phyloP scores from a whole-genome alignment of 2,888 invertebrate species.

The Oasisia sp. region DNA sequence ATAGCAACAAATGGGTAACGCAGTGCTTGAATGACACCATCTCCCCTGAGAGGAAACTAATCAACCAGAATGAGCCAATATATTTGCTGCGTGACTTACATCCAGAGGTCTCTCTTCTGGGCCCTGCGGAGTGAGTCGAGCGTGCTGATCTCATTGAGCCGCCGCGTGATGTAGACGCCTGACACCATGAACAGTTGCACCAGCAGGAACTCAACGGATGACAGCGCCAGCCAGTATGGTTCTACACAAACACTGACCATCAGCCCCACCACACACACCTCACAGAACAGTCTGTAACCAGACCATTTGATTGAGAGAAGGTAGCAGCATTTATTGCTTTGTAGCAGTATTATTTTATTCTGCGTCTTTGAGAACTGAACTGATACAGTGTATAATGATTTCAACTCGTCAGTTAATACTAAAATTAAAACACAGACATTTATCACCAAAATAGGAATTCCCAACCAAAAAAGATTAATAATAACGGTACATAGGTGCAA shows the following conservation, averaged over 20 bases:
- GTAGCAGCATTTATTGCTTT: not conserved
- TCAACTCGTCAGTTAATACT: no score
- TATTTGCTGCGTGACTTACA: slow-evolving; percentile 48
- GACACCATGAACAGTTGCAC: slow-evolving; percentile 69
- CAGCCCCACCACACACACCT: not conserved
- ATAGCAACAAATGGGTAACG: not conserved
- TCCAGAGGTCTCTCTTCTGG: slow-evolving; percentile 69
- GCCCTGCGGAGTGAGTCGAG: slow-evolving; percentile 65
- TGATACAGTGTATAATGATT: no score
- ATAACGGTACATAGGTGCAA: no score
- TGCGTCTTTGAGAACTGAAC: no score
- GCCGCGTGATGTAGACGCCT: slow-evolving; percentile 67
- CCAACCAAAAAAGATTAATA: no score
- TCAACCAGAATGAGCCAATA: not conserved
- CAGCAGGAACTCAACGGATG: slow-evolving; percentile 68
- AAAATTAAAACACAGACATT: no score
- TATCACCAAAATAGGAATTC: no score
- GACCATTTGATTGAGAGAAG: not conserved
- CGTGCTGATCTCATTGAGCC: slow-evolving; percentile 65
- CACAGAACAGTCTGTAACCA: not conserved
- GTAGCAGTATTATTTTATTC: no score
- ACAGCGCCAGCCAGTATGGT: slow-evolving; percentile 69
- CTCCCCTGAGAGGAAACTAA: not conserved
- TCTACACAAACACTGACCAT: slow-evolving; percentile 53
- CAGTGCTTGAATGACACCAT: not conserved